These are phyloP conservation scores for Notarius lentiginosus DNA, from an alignment of 2,113 vertebrate genomes.

Conservation along the genomic window DNA sequence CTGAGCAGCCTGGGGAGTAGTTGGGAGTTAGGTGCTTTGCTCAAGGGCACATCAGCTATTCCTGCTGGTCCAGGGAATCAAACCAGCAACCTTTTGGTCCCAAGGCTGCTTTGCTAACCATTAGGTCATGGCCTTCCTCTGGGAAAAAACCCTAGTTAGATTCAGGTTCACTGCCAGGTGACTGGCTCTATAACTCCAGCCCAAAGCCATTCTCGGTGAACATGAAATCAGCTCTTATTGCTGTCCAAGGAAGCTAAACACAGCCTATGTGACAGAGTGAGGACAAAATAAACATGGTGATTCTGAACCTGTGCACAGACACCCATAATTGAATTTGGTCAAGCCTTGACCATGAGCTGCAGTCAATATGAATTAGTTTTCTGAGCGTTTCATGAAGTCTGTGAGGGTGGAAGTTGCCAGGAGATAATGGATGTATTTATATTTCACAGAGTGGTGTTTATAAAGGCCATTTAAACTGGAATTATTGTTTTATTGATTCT, in stretches of 20 bases:
- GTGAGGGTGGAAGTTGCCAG: too few relatives aligned
- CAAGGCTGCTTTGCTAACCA: too few relatives aligned
- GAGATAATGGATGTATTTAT: not conserved
- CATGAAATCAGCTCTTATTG: not conserved
- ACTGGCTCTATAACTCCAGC: not conserved
- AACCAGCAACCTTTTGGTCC: too few relatives aligned
- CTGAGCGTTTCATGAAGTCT: not conserved
- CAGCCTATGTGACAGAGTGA: not conserved
- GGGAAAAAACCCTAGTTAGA: not conserved
- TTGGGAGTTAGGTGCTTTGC: too few relatives aligned
- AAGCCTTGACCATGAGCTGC: not conserved
- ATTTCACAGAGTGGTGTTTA: not conserved
- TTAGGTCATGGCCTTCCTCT: too few relatives aligned
- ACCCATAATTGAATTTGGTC: not conserved
- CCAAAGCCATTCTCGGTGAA: not conserved
- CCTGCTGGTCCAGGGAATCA: too few relatives aligned
- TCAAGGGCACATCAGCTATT: too few relatives aligned
- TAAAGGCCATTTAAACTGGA: not conserved
- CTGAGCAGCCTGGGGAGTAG: too few relatives aligned
- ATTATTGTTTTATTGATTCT: not conserved
- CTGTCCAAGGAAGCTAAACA: not conserved
- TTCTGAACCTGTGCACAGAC: not conserved
- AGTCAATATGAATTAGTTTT: conserved; percentile 4
- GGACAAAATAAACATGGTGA: not conserved
- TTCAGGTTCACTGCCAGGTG: not conserved